Evolutionary conservation across 2,888 invertebrate genomes (phyloP), one percentile per base, ranked within the genome.

Genomic region (Athrips mouffetella): DNA sequence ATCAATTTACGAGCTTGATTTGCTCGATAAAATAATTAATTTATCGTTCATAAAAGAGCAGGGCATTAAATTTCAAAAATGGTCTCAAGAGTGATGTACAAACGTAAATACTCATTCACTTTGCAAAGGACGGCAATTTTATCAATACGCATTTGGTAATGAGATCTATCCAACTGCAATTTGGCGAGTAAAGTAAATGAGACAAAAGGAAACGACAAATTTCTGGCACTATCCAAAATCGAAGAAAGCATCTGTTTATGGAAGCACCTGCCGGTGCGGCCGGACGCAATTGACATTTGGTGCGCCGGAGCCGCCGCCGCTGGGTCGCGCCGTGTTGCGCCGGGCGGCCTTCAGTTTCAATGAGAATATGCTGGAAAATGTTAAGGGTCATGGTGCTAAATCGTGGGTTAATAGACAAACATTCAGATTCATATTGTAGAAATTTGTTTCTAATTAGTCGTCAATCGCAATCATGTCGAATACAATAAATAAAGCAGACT

Each of bases 311-410:
- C 56, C 57, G 21, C 58, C 45, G 45, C 16, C n/a, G 44, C 33
- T 23, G 45, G 4, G 20, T 25, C 29, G 41, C 31, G 33, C 21
- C 13, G 20, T 33, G 35, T 7, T 16, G 5, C 20, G 30, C 48
- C 58, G 58, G 60, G 49, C 60, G 67, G 56, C 69, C 69, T 67
- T 69, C 67, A 52, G 7, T 20, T 47, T 27, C 13, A 46, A 10
- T 46, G 31, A 13, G 10, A 30, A 20, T 37, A 29, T 53, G 52
- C 56, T 49, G 33, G 27, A 60, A 65, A 65, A 48, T 65, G 64
- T 47, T 59, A 65, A 57, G 53, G 62, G 57, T 65, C 61, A 62
- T 50, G 58, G 49, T 53, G 54, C 55, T 31, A 31, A 18, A 21
- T 16, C 45, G n/a, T n/a, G n/a, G n/a, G n/a, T n/a, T n/a, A 45